Evolutionary conservation across 2,888 invertebrate species (phyloP).

Genomic region (Melipona beecheii): DNA sequence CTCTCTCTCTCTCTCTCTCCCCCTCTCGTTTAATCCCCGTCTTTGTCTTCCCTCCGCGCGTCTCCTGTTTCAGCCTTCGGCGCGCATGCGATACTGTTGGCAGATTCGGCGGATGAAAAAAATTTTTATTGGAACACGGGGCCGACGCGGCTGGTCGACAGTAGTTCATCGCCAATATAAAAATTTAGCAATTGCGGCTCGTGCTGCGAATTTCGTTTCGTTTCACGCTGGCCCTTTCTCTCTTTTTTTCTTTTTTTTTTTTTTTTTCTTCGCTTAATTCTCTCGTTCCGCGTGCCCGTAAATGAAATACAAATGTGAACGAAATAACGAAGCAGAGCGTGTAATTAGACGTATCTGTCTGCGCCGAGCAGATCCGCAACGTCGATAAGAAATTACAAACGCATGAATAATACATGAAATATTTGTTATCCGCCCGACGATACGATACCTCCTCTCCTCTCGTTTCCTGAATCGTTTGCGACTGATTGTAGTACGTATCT

Average conservation of each 20-base stretch:
- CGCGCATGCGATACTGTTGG: conserved; percentile 8
- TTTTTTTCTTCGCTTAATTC: no score
- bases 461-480: neutral
- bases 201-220: no score
- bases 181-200: conserved; percentile 57
- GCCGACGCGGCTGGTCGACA: conserved; percentile 28
- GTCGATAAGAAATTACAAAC: neutral
- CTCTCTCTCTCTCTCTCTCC: neutral
- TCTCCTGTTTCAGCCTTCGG: neutral
- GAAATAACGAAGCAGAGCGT: conserved; percentile 64
- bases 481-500: neutral
- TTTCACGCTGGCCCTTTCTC: no score
- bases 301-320: neutral
- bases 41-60: neutral
- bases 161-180: conserved; percentile 39
- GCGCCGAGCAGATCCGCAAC: neutral
- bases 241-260: no score
- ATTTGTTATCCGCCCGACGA: neutral
- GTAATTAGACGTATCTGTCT: neutral
- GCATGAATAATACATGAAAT: neutral
- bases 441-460: neutral
- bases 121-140: conserved; percentile 57
- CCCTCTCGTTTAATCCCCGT: neutral
- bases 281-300: no score
- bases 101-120: conserved; percentile 12